phyloP scores from a whole-genome alignment of 1,140 invertebrate genomes.

The Drosophila leontia region DNA sequence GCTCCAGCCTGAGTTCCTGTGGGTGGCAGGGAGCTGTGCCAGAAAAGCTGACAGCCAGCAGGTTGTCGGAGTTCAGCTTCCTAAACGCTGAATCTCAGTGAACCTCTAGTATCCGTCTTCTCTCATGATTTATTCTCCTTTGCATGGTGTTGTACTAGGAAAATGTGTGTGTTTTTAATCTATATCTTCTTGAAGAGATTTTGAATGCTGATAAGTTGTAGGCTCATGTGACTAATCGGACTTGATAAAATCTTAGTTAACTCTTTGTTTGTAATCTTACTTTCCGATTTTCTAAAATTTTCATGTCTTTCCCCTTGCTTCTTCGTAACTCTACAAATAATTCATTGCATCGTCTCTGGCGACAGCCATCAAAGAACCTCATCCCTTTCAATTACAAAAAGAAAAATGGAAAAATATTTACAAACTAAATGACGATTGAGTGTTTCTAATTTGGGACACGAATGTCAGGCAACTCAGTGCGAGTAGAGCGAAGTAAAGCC shows the following conservation, averaged over 20 bases:
- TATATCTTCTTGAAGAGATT: too few relatives aligned
- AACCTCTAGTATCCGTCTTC: not conserved
- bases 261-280: too few relatives aligned
- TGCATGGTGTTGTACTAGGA: not conserved
- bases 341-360: not conserved
- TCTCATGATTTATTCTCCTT: constrained; percentile 6
- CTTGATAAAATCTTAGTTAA: too few relatives aligned
- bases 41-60: constrained; percentile 12
- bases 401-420: not conserved
- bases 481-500: not conserved
- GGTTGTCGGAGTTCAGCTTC: constrained; percentile 38
- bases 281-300: not conserved
- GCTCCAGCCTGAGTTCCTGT: constrained; percentile 35
- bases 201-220: too few relatives aligned
- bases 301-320: too few relatives aligned
- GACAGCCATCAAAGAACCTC: too few relatives aligned
- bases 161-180: not conserved
- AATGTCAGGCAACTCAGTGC: not conserved
- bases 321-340: not conserved
- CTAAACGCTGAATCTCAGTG: constrained; percentile 8
- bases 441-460: constrained; percentile 41
- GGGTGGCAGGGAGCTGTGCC: constrained; percentile 6
- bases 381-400: not conserved
- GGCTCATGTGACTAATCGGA: too few relatives aligned
- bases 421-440: constrained; percentile 43